Evolutionary conservation across 2,888 invertebrate species (phyloP).

Genomic region (Mellilla xanthometata): DNA sequence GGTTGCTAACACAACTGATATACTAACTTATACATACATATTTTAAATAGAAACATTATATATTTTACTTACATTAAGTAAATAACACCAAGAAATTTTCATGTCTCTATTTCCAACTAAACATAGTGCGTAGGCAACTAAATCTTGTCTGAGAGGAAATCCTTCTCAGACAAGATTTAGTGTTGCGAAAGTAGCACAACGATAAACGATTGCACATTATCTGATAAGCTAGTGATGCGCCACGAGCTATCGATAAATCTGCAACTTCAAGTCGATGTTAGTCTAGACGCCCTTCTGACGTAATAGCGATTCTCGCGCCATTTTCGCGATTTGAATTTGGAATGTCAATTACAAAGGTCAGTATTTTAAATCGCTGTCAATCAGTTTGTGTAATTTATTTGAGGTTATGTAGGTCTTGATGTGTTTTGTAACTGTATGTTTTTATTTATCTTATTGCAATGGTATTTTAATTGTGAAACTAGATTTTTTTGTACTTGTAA

Average conservation of each 20-base stretch:
- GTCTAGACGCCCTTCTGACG: constrained; percentile 23
- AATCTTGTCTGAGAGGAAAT: constrained; percentile 33
- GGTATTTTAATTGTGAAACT: too few relatives aligned
- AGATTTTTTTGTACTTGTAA: too few relatives aligned
- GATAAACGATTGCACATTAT: constrained; percentile 28
- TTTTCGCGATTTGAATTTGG: constrained; percentile 25
- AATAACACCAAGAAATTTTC: background rate
- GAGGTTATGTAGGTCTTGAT: constrained; percentile 8
- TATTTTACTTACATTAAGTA: background rate
- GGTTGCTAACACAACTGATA: too few relatives aligned
- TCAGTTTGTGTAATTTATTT: constrained; percentile 26
- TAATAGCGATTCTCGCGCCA: constrained; percentile 15
- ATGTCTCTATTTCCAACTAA: too few relatives aligned
- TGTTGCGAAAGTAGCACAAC: constrained; percentile 38
- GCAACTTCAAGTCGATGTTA: too few relatives aligned
- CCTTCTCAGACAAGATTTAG: constrained; percentile 32
- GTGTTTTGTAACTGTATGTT: background rate
- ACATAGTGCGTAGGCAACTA: background rate
- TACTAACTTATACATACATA: too few relatives aligned
- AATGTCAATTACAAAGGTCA: constrained; percentile 31
- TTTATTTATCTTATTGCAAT: background rate
- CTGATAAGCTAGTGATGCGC: constrained; percentile 37
- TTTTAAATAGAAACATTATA: too few relatives aligned
- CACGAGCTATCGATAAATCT: constrained; percentile 25
- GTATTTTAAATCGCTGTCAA: constrained; percentile 26